Evolutionary conservation across 2,888 invertebrate species (phyloP).

Genomic region (Pseudococcus viburni): DNA sequence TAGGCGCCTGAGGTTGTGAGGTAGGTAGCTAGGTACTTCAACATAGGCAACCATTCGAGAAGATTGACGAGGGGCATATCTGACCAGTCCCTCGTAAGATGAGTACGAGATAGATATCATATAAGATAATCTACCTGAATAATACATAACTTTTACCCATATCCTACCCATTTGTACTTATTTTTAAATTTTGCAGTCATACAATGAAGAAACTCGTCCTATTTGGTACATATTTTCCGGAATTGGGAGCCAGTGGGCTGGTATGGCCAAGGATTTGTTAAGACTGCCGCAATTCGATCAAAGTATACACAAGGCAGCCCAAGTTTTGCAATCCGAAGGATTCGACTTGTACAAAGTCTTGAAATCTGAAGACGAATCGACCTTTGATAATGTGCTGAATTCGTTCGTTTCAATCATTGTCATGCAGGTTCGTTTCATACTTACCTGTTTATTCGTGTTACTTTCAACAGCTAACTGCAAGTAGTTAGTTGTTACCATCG

Average conservation of each 20-base stretch:
- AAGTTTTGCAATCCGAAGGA: conserved; percentile 83
- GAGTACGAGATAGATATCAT: too few relatives aligned
- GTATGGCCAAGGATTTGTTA: conserved; percentile 94
- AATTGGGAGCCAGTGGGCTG: conserved; percentile 98
- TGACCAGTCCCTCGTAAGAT: too few relatives aligned
- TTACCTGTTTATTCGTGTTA: too few relatives aligned
- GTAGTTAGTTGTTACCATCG: too few relatives aligned
- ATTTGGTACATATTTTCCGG: conserved; percentile 97
- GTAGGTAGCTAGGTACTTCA: too few relatives aligned
- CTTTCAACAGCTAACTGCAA: too few relatives aligned
- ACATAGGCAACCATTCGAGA: too few relatives aligned
- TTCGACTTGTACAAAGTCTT: conserved; percentile 88
- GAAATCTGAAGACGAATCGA: conserved; percentile 81
- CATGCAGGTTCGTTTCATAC: conserved; percentile 78
- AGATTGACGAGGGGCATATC: too few relatives aligned
- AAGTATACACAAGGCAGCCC: conserved; percentile 81
- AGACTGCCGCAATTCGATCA: conserved; percentile 84
- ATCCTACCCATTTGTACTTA: background rate
- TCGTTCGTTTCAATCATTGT: conserved; percentile 96
- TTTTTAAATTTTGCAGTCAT: background rate
- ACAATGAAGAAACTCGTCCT: conserved; percentile 75
- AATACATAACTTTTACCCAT: too few relatives aligned
- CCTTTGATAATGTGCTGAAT: conserved; percentile 88
- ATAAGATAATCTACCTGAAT: too few relatives aligned
- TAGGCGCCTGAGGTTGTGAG: too few relatives aligned